Evolutionary conservation across 2,797 vertebrate genomes (phyloP).

Genomic region (Salarias fasciatus): DNA sequence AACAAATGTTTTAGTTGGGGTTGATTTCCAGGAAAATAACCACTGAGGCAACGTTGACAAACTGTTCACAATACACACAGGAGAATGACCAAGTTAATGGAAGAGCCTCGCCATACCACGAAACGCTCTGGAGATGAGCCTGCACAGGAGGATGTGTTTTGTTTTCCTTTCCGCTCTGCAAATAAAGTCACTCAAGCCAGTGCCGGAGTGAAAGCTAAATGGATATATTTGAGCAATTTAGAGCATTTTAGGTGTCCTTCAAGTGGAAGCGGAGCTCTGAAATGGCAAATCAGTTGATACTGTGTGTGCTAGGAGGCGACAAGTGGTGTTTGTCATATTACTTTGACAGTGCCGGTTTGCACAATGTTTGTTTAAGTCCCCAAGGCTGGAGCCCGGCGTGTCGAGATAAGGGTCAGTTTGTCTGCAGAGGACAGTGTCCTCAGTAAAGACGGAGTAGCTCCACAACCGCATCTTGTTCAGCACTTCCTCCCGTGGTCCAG

Average conservation of each 20-base stretch:
- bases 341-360: conserved; percentile 23
- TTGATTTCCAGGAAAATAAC: conserved; percentile 70
- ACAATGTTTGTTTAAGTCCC: conserved; percentile 69
- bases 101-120: conserved; percentile 54
- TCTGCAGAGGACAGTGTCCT: conserved; percentile 41
- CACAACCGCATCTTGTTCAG: conserved; percentile 44
- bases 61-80: conserved; percentile 38
- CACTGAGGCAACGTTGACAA: conserved; percentile 58
- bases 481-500: conserved; percentile 55
- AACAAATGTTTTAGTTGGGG: conserved; percentile 70
- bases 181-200: conserved; percentile 56
- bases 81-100: conserved; percentile 60
- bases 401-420: conserved; percentile 58
- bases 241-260: conserved; percentile 39
- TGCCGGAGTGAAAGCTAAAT: conserved; percentile 47
- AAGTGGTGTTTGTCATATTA: conserved; percentile 57
- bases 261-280: conserved; percentile 51
- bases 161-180: conserved; percentile 58
- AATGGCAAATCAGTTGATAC: conserved; percentile 16
- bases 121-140: conserved; percentile 52
- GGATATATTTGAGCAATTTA: conserved; percentile 54
- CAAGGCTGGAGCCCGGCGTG: conserved; percentile 36
- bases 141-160: conserved; percentile 43
- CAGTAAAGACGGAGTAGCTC: conserved; percentile 23
- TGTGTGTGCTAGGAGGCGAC: conserved; percentile 30